phyloP scores from a whole-genome alignment of 2,888 invertebrate species.

The Choristoneura rosaceana region DNA sequence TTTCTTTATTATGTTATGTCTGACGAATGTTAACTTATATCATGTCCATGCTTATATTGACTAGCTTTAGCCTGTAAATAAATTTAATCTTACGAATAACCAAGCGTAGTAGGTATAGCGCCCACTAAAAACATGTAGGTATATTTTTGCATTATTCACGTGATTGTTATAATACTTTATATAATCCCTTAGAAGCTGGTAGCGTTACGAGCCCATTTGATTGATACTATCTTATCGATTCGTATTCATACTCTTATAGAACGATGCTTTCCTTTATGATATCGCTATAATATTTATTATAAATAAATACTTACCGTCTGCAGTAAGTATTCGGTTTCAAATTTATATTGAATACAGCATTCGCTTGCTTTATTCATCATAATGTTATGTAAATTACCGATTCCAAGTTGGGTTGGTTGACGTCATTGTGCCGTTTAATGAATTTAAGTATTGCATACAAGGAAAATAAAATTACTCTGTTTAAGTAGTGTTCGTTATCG shows the following conservation, averaged over 20 bases:
- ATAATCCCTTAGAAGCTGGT: neutral
- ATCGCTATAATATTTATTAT: neutral
- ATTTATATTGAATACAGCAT: neutral
- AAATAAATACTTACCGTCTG: neutral
- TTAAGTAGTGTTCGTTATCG: neutral
- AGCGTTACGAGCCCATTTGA: neutral
- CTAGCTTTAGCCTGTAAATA: no score
- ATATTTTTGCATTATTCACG: neutral
- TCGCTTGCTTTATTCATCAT: neutral
- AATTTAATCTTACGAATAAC: no score
- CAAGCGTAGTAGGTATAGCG: neutral
- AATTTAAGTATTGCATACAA: neutral
- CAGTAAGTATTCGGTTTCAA: neutral
- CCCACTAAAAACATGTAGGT: no score
- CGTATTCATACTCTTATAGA: neutral
- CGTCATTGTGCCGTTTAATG: conserved; percentile 1
- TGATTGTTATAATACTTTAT: neutral
- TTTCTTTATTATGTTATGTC: no score
- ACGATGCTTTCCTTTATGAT: neutral
- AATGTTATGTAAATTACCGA: conserved; percentile 1
- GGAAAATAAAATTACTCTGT: neutral
- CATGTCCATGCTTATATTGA: no score
- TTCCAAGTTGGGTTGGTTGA: conserved; percentile 6
- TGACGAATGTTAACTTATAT: no score
- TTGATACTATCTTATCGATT: conserved; percentile 4